Base-by-base conservation (phyloP, 2,113 vertebrate genomes). In the Nothoprocta pentlandii region DNA sequence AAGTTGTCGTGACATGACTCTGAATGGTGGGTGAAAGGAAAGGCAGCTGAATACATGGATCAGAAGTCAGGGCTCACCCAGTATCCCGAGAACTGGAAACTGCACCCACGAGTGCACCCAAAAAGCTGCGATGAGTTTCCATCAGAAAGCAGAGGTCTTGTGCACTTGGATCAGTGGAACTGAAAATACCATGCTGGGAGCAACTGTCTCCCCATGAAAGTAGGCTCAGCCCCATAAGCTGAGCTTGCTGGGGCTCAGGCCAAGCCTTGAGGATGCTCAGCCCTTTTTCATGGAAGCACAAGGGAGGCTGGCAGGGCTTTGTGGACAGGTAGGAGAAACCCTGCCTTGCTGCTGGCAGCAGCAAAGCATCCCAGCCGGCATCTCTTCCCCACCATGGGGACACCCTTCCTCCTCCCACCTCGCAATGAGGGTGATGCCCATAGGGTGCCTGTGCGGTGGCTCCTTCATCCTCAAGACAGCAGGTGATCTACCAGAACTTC, bases 351-450 rank as follows among this genome's bases (percentile, higher is more conserved):
- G 54, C 28, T 56, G 54, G 54, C 53, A 30, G 54, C 10, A 30
- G 54, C 8, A 16, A 56, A 30, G 28, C 54, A 30, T 16, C 28
- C 54, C 8, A 10, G 54, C 8, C 54, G 9, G 28, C 28, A 15
- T 64, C 23, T 79, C 21, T 66, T 13, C 28, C 5, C 3, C 36
- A 36, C 32, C 0, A 61, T 62, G 66, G 63, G 56, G 34, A 75
- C 2, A 13, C 44, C 5, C 39, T 71, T 46, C 0, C 0, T 70
- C 2, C 25, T 80, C 44, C 2, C 1, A 0, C 21, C 22, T 58
- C 39, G 11, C 11, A 16, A 12, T 39, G 15, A 56, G 54, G 8
- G 16, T 17, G 8, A 8, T 56, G 54, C 28, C 28, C 16, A 5
- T 28, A 56, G 54, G 54, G 54, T 56, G 28, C 54, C 54, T 28